Percentiles rank a stretch among this genome's conserved stretches.
Conservation (phyloP, 2,113 vertebrate species). For the Cranoglanis bouderius region DNA sequence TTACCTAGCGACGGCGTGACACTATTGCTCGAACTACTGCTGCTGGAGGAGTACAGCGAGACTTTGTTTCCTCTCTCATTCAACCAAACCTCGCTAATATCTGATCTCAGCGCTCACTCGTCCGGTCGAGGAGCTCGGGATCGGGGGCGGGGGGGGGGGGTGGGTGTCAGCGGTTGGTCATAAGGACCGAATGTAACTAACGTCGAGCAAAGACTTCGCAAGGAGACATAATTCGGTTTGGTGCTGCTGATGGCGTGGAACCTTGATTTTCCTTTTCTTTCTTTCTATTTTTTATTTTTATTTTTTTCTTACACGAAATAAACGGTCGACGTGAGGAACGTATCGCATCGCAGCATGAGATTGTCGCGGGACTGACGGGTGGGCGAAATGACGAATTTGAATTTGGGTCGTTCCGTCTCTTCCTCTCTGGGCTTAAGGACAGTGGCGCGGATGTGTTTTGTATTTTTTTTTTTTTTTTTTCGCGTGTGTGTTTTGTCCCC, state of each 20-base stretch:
- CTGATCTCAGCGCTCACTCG: neutral
- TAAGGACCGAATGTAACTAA: neutral
- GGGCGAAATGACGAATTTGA: neutral
- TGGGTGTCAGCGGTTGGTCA: neutral
- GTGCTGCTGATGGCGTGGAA: constrained; percentile 27
- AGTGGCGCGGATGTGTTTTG: constrained; percentile 56
- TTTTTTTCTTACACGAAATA: neutral
- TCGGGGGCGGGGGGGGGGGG: neutral
- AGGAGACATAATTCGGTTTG: neutral
- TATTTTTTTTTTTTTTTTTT: constrained; percentile 21
- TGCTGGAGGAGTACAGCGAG: neutral
- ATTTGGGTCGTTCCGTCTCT: constrained; percentile 48
- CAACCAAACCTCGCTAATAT: neutral
- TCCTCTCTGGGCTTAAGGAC: constrained; percentile 72
- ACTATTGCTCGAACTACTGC: neutral
- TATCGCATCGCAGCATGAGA: constrained; percentile 65
- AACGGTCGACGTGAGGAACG: constrained; percentile 36
- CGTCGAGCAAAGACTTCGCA: neutral
- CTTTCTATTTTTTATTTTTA: neutral
- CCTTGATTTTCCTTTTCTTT: neutral
- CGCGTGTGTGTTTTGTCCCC: too few relatives aligned
- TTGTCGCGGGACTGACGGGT: constrained; percentile 56
- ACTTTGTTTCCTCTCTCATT: neutral
- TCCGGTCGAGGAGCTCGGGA: neutral
- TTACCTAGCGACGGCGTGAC: constrained; percentile 37